phyloP scores from a whole-genome alignment of 2,113 vertebrate species.

The Forbesichthys agassizii region DNA sequence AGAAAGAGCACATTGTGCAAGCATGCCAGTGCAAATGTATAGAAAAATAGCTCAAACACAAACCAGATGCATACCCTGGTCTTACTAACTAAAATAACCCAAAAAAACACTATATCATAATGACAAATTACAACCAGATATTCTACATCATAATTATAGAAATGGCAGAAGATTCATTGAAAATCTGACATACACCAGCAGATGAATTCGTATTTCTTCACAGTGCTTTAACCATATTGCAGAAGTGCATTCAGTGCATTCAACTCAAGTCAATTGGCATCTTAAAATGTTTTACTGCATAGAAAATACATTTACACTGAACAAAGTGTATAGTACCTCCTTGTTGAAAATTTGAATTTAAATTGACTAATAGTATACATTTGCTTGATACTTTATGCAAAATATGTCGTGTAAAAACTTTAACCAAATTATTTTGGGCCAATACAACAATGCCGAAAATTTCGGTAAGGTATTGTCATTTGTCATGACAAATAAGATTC shows the following conservation, averaged over 20 bases:
- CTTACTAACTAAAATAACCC: neutral
- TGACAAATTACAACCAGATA: constrained; percentile 11
- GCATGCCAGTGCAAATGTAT: constrained; percentile 34
- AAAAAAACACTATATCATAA: neutral
- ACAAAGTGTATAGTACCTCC: too few species aligned
- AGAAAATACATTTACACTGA: neutral
- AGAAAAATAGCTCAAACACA: neutral
- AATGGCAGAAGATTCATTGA: constrained; percentile 48
- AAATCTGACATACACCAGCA: constrained; percentile 3
- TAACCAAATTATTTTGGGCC: neutral
- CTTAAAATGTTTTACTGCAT: neutral
- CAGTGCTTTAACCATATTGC: constrained; percentile 15
- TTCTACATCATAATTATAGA: constrained; percentile 22
- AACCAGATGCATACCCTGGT: neutral
- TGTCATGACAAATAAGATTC: neutral
- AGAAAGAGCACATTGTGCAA: constrained; percentile 29
- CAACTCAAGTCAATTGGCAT: neutral
- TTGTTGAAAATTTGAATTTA: too few species aligned
- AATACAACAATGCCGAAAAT: neutral
- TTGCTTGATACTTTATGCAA: too few species aligned
- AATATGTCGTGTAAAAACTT: too few species aligned
- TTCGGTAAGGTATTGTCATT: neutral
- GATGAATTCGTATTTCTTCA: neutral
- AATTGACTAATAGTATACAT: too few species aligned
- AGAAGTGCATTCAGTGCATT: neutral